Base-by-base conservation (phyloP, 92 coral and sea anemone species). In the Isaurus tuberculatus region DNA sequence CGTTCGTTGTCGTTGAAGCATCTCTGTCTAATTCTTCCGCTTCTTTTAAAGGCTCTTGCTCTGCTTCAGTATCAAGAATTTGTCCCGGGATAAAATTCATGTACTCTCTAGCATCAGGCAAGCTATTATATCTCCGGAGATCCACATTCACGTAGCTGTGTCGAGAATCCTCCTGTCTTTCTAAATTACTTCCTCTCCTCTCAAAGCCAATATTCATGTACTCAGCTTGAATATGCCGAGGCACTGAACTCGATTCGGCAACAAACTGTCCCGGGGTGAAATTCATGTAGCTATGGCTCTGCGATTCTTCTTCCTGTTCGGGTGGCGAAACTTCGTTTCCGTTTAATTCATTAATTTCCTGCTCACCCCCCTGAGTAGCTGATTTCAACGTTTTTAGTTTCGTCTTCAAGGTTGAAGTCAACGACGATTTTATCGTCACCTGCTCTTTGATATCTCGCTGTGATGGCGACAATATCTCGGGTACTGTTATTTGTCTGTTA, bases 91-190 rank as follows among this genome's bases (percentile, higher is more conserved):
- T 53, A 58, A 91, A 83, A 55, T 93, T 91, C 75, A 93, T 88
- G 71, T 93, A 93, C 55, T 88, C 92, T 11, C 86, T 90, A 37
- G 60, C 80, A 27, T 86, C 92, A 11, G 77, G 86, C 10, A 88
- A 86, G 40, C 81, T 84, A 15, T 16, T 31, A 10, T 77, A 79
- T 75, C 84, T 91, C 16, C 83, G 71, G 63, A 89, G 65, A 63
- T 86, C 89, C 17, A 93, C 77, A 61, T 93, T 93, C 26, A 89
- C 87, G 61, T 93, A 93, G 8, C 84, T 80, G 32, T 90, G 94
- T 16, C 53, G 71, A 5, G 72, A 65, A 13, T 63, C 81, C 5
- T 73, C 72, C 9, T 60, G 65, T 6, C 80, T 82, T 19, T 71
- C 73, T 0, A 79, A 80, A 15, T 69, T 77, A 63, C 63, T 64